Evolutionary conservation across 35 echinoderm and acorn worm genomes (phyloP).

Genomic region (Holothuria glaberrima): DNA sequence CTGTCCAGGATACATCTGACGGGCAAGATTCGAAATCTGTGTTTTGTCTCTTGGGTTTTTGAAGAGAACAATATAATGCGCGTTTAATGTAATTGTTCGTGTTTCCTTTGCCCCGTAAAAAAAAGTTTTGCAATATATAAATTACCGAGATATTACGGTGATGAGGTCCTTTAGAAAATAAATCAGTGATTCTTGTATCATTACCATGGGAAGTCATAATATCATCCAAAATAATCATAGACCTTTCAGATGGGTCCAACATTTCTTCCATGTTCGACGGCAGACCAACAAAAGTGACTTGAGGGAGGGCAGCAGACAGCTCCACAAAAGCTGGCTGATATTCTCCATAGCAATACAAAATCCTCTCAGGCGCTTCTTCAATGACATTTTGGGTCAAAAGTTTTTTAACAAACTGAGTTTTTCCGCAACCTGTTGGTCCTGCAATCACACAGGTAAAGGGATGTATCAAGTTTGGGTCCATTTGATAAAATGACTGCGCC

Average conservation of each 20-base stretch:
- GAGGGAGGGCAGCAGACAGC: conserved; percentile 23
- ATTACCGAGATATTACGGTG: conserved; percentile 15
- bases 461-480: not conserved
- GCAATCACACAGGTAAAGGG: not conserved
- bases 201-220: conserved; percentile 42
- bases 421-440: not conserved
- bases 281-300: conserved; percentile 12
- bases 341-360: conserved; percentile 55
- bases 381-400: conserved; percentile 37
- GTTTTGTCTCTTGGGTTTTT: conserved; percentile 55
- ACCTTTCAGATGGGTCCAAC: not conserved
- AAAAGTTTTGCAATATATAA: conserved; percentile 6
- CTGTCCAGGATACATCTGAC: conserved; percentile 58
- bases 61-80: conserved; percentile 58
- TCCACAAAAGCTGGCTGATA: conserved; percentile 57
- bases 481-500: not conserved
- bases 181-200: conserved; percentile 23
- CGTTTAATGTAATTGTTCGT: conserved; percentile 54
- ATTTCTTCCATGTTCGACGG: not conserved
- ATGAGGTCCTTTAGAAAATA: conserved; percentile 19
- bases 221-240: conserved; percentile 51
- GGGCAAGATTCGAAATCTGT: conserved; percentile 17
- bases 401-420: conserved; percentile 42
- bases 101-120: conserved; percentile 51
- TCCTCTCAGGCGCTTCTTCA: conserved; percentile 52